These are phyloP conservation scores for Cydia amplana DNA, from an alignment of 1,140 invertebrate genomes.

Conservation along the genomic window DNA sequence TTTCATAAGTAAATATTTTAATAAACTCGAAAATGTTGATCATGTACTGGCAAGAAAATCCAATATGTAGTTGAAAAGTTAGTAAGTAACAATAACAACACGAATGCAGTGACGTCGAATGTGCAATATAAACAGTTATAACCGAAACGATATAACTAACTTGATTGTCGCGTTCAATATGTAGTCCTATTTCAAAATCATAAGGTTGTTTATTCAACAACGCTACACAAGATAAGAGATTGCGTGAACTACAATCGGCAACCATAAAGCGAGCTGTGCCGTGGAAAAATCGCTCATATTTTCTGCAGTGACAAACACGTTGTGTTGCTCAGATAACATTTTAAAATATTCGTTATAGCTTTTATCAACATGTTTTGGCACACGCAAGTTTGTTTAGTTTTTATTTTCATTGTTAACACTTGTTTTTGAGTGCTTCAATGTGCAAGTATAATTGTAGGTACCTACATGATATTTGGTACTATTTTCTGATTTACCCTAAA, in stretches of 20 bases:
- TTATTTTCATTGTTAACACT: neutral
- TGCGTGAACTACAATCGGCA: neutral
- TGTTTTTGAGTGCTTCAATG: neutral
- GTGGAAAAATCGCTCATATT: conserved; percentile 16
- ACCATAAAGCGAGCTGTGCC: conserved; percentile 9
- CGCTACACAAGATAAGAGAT: neutral
- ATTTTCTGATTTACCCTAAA: neutral
- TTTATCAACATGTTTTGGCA: conserved; percentile 4
- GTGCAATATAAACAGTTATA: neutral
- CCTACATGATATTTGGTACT: neutral
- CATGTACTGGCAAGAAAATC: neutral
- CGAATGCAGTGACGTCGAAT: neutral
- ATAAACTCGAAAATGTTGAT: neutral
- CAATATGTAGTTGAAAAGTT: conserved; percentile 4
- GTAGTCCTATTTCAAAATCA: neutral
- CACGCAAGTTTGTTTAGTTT: neutral
- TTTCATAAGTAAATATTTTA: neutral
- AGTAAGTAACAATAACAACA: conserved; percentile 13
- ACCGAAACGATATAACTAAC: neutral
- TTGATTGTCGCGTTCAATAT: neutral
- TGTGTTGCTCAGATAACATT: conserved; percentile 2
- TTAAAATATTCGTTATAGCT: conserved; percentile 17
- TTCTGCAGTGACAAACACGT: conserved; percentile 7
- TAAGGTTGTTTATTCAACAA: neutral
- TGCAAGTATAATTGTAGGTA: neutral